Conservation (phyloP, 2,797 vertebrate genomes). For the Pseudochirops corinnae region DNA sequence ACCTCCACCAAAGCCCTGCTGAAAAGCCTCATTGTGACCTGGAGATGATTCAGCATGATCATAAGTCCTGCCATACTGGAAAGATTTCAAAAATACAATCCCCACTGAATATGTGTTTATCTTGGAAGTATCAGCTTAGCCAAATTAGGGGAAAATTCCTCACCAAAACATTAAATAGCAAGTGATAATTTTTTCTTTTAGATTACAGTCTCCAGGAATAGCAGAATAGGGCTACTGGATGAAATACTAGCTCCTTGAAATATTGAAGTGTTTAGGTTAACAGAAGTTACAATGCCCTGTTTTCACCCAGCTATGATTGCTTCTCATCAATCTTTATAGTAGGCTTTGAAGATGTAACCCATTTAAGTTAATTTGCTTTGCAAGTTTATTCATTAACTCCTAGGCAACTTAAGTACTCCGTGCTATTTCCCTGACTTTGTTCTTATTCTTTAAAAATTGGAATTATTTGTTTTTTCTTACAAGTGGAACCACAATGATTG, state of each 20-base stretch:
- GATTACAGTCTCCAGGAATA: neutral
- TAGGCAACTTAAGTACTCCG: constrained; percentile 10
- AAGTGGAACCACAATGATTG: neutral
- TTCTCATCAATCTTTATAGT: constrained; percentile 8
- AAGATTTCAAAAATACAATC: neutral
- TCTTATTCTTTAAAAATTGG: constrained; percentile 29
- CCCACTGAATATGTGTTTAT: neutral
- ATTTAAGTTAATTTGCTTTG: neutral
- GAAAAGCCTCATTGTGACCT: neutral
- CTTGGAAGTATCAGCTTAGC: neutral
- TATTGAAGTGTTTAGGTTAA: neutral
- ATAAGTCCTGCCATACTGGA: neutral
- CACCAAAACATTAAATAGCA: neutral
- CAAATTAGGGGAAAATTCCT: neutral
- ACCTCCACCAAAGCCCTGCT: neutral
- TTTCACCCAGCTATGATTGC: neutral
- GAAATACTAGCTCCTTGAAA: neutral
- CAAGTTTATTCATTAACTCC: constrained; percentile 10
- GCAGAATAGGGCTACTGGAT: neutral
- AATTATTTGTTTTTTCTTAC: neutral
- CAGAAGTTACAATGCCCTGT: neutral
- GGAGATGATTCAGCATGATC: neutral
- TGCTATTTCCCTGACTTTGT: neutral
- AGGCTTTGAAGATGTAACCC: constrained; percentile 11
- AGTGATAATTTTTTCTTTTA: neutral